Base-by-base conservation (phyloP, 2,797 vertebrate genomes). In the Poeciliopsis turneri region DNA sequence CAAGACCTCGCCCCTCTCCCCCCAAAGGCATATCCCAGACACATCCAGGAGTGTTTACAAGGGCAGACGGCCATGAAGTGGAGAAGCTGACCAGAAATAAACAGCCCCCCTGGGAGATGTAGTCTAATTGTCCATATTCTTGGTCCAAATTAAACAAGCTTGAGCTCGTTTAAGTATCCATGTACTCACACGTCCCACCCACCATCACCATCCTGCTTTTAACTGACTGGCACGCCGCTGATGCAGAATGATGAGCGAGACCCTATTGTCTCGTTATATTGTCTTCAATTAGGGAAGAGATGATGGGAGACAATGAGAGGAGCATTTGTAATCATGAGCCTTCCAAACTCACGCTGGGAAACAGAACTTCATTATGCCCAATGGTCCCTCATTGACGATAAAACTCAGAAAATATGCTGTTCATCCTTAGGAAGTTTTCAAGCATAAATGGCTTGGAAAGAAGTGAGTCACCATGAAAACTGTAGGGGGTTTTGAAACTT, bases 121-220 rank as follows among this genome's bases (percentile, higher is more conserved):
- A 88, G 81, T 90, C 92, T 94, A 93, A 96, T 95, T 95, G 92
- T 94, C 91, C 92, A 88, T 90, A 93, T 90, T 94, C 89, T 91
- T 89, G 88, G 86, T 90, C 90, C 89, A 92, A 92, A 93, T 93
- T 92, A 95, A 94, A 93, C 91, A 95, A 94, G 90, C 88, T 88
- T 20, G 59, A 90, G 85, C 69, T 41, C 83, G 80, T 91, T 92
- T 75, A 81, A 89, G 85, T 86, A 86, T 84, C 88, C 82, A 86
- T 75, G 83, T 74, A 79, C 57, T 88, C 15, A 51, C 4, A 61
- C 36, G 72, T 66, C 47, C 78, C 76, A 41, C 82, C 83, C 75
- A 53, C 78, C 76, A 6, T 18, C 70, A 57, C 80, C 80, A 77
- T 51, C 79, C 75, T 75, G 15, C 82, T 86, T 89, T 89, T 82